Percentiles rank a stretch among this genome's conserved stretches.
Conservation (phyloP, 2,113 vertebrate genomes). For the Haemorhous mexicanus region DNA sequence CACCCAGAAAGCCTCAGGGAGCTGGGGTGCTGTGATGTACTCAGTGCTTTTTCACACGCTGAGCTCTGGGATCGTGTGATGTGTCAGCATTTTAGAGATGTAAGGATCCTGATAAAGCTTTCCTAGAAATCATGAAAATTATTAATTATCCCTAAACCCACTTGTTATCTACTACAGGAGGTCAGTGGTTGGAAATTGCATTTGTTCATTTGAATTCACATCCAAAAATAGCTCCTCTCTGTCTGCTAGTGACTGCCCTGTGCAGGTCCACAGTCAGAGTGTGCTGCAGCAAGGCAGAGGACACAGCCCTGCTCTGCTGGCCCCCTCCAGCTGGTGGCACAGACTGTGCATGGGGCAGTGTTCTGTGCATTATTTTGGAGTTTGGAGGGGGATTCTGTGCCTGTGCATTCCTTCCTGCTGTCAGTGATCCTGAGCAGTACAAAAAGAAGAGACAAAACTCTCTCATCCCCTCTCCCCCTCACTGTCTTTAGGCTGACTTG, state of each 20-base stretch:
- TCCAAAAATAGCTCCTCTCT: not conserved
- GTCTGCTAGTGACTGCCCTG: not conserved
- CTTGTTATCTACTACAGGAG: not conserved
- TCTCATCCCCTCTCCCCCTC: not conserved
- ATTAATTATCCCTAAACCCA: not conserved
- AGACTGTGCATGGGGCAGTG: not conserved
- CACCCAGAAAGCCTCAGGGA: not conserved
- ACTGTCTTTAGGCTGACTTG: not conserved
- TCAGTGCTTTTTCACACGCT: not conserved
- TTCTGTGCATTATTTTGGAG: not conserved
- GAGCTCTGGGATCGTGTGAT: not conserved
- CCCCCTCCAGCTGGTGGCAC: not conserved
- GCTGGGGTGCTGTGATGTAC: not conserved
- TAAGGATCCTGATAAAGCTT: not conserved
- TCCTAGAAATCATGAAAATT: not conserved
- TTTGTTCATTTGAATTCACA: not conserved
- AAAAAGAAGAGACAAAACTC: not conserved
- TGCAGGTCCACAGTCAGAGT: not conserved
- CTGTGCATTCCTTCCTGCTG: not conserved
- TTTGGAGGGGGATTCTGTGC: not conserved
- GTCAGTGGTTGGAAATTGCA: slow-evolving; percentile 2
- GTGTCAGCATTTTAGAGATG: not conserved
- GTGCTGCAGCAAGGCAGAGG: not conserved
- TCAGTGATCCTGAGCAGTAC: not conserved
- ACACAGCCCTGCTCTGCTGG: not conserved